These are phyloP conservation scores for Taeniopygia guttata DNA, from an alignment of 2,797 vertebrate species.

Conservation along the genomic window DNA sequence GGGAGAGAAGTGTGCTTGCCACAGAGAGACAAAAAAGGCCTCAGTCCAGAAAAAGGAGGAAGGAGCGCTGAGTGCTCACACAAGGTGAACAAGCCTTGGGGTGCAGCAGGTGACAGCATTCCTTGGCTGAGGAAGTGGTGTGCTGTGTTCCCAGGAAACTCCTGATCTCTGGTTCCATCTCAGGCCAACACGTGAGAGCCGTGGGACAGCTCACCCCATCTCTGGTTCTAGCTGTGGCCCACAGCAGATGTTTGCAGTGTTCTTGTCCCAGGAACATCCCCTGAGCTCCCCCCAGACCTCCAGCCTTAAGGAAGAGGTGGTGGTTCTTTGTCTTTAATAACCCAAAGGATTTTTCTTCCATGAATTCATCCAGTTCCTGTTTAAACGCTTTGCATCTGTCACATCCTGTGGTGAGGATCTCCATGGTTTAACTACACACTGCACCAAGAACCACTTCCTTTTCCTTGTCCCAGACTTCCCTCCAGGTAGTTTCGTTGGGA, in stretches of 20 bases:
- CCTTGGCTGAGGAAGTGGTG: not conserved
- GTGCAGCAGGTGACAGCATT: not conserved
- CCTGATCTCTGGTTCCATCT: not conserved
- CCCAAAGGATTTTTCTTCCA: slow-evolving; percentile 53
- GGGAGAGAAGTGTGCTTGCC: too few species aligned
- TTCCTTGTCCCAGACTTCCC: not conserved
- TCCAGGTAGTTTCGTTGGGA: not conserved
- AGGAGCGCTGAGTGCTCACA: not conserved
- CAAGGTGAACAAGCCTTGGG: not conserved
- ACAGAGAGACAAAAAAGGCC: not conserved
- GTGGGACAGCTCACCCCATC: not conserved
- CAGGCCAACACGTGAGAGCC: not conserved
- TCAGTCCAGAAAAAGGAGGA: not conserved
- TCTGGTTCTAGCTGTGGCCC: not conserved
- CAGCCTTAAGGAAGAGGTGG: not conserved
- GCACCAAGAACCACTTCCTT: slow-evolving; percentile 41
- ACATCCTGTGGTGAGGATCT: slow-evolving; percentile 40
- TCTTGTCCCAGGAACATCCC: not conserved
- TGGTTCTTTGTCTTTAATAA: slow-evolving; percentile 18
- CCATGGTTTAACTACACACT: not conserved
- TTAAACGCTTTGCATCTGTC: slow-evolving; percentile 21
- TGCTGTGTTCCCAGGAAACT: not conserved
- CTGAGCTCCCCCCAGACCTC: not conserved
- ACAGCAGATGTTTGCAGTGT: not conserved
- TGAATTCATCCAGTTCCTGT: slow-evolving; percentile 56